These are phyloP conservation scores for Lutraria lutraria DNA, from an alignment of 2,888 invertebrate species.

Conservation along the genomic window DNA sequence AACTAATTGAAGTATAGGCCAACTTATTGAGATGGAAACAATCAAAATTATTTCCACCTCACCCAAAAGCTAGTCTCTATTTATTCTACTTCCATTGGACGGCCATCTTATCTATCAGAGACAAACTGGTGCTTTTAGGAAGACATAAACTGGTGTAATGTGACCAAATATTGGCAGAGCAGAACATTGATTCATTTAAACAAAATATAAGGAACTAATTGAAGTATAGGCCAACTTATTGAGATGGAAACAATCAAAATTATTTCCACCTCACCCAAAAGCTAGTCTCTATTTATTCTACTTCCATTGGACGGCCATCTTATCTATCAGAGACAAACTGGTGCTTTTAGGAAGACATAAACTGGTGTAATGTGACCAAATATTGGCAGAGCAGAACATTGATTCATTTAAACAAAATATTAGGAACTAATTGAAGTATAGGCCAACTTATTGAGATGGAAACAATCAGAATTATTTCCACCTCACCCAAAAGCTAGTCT, in stretches of 20 bases:
- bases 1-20: slow-evolving; percentile 1
- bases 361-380: too few relatives aligned
- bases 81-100: slow-evolving; percentile 54
- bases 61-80: slow-evolving; percentile 58
- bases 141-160: neutral
- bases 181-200: too few relatives aligned
- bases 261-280: slow-evolving; percentile 64
- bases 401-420: too few relatives aligned
- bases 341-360: slow-evolving; percentile 62
- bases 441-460: slow-evolving; percentile 56
- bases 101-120: slow-evolving; percentile 37
- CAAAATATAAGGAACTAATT: slow-evolving; percentile 70
- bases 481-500: slow-evolving; percentile 62
- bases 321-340: slow-evolving; percentile 20
- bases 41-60: slow-evolving; percentile 58
- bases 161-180: neutral
- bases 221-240: slow-evolving; percentile 55
- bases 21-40: slow-evolving; percentile 56
- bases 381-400: too few relatives aligned
- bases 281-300: slow-evolving; percentile 42
- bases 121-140: slow-evolving; percentile 57
- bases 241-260: slow-evolving; percentile 47
- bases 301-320: slow-evolving; percentile 62
- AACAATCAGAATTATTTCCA: slow-evolving; percentile 40
- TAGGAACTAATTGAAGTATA: slow-evolving; percentile 17